Evolutionary conservation across 2,797 vertebrate species (phyloP).

Genomic region (Phoebastria nigripes): DNA sequence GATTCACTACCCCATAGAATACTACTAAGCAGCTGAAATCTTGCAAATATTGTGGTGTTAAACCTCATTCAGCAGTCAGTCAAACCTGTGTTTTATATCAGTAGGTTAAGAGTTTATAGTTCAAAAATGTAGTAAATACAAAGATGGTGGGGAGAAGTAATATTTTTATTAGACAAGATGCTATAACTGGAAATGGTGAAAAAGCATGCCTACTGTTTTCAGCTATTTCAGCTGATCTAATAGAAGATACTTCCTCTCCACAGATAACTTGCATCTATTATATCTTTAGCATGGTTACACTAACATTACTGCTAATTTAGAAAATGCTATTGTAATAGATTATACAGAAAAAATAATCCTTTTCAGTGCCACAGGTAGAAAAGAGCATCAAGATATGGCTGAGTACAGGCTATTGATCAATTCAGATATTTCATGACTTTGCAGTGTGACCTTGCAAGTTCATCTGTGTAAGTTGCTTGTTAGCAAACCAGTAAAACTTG

Average conservation of each 20-base stretch:
- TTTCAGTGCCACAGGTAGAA: background rate
- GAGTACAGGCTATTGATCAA: background rate
- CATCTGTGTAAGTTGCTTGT: background rate
- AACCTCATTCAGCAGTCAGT: background rate
- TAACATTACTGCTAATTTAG: background rate
- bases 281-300: background rate
- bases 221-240: background rate
- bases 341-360: background rate
- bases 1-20: constrained; percentile 14
- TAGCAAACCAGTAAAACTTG: background rate
- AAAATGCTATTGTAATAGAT: background rate
- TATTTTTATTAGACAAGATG: background rate
- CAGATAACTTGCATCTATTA: background rate
- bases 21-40: background rate
- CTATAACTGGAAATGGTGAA: background rate
- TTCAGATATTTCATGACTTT: background rate
- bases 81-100: background rate
- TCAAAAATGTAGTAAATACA: background rate
- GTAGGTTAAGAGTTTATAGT: background rate
- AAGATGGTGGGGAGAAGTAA: background rate
- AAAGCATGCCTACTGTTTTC: background rate
- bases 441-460: background rate
- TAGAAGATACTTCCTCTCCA: background rate
- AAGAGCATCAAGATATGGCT: background rate
- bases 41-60: background rate